phyloP scores from a whole-genome alignment of 2,113 vertebrate species.

The Microcebus griseorufus region DNA sequence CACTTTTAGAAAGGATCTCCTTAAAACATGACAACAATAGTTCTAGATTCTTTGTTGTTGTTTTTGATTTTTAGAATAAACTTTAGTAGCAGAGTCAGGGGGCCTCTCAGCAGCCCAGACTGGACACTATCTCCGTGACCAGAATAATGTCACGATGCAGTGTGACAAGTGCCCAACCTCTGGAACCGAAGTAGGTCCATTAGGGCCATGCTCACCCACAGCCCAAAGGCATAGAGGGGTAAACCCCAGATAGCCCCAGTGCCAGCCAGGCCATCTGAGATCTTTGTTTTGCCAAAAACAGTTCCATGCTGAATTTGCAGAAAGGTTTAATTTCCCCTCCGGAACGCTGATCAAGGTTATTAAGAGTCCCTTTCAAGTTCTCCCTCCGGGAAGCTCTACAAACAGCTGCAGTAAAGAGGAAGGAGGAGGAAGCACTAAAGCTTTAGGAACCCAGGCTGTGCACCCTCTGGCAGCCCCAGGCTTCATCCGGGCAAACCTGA shows the following conservation, averaged over 20 bases:
- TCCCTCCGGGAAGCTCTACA: constrained; percentile 76
- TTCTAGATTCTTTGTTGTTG: not conserved
- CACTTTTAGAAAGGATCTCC: not conserved
- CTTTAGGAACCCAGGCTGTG: not conserved
- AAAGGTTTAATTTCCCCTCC: constrained; percentile 82
- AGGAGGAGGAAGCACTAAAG: not conserved
- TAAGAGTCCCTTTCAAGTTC: constrained; percentile 82
- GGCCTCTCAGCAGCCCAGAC: not conserved
- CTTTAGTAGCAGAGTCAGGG: not conserved
- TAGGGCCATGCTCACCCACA: not conserved
- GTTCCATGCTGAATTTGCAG: constrained; percentile 83
- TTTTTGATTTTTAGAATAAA: not conserved
- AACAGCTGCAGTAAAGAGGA: constrained; percentile 74
- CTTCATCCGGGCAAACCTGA: not conserved
- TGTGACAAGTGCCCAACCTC: not conserved
- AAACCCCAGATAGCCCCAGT: constrained; percentile 67
- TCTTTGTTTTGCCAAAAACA: constrained; percentile 66
- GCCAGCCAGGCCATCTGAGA: constrained; percentile 58
- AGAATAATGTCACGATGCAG: not conserved
- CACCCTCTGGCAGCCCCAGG: constrained; percentile 40
- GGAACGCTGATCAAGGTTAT: constrained; percentile 81
- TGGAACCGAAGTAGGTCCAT: not conserved
- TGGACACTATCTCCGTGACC: not conserved
- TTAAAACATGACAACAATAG: not conserved
- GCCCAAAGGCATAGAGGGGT: constrained; percentile 34